Percentiles rank a stretch among this genome's conserved stretches.
phyloP scores from a whole-genome alignment of 2,888 invertebrate species.

The Tetheella fluctuosa region DNA sequence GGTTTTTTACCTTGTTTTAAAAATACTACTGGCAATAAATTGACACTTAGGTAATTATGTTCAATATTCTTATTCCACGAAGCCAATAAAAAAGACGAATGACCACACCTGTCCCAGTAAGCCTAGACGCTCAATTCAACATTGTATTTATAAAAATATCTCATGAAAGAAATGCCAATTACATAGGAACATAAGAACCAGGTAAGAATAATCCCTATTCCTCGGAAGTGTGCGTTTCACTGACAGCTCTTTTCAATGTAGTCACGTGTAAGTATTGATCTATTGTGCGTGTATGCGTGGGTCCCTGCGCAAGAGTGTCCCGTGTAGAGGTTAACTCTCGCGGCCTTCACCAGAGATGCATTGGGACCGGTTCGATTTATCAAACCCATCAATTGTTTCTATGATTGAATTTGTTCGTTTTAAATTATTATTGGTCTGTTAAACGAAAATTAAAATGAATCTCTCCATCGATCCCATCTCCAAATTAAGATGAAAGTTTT shows the following conservation, averaged over 20 bases:
- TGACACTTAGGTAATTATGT: background rate
- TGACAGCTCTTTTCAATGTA: constrained; percentile 48
- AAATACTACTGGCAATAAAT: background rate
- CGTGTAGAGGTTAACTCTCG: constrained; percentile 70
- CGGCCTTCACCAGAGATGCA: constrained; percentile 83
- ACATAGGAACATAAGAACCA: constrained; percentile 54
- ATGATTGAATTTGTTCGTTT: constrained; percentile 24
- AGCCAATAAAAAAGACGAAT: constrained; percentile 29
- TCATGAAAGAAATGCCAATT: constrained; percentile 65
- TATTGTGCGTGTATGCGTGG: constrained; percentile 55
- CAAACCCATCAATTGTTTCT: constrained; percentile 48
- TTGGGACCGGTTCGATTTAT: constrained; percentile 66
- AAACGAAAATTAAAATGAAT: constrained; percentile 16
- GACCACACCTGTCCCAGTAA: constrained; percentile 46
- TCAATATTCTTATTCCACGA: constrained; percentile 1
- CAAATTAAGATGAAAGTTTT: constrained; percentile 29
- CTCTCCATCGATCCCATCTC: background rate
- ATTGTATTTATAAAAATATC: constrained; percentile 59
- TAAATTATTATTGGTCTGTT: constrained; percentile 14
- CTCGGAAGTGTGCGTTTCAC: constrained; percentile 44
- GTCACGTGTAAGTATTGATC: constrained; percentile 43
- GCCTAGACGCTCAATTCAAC: constrained; percentile 34
- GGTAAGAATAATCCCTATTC: constrained; percentile 63
- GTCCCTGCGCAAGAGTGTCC: constrained; percentile 72
- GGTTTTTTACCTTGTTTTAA: no score